Conservation (phyloP, 2,797 vertebrate species). For the Sebastes variabilis region DNA sequence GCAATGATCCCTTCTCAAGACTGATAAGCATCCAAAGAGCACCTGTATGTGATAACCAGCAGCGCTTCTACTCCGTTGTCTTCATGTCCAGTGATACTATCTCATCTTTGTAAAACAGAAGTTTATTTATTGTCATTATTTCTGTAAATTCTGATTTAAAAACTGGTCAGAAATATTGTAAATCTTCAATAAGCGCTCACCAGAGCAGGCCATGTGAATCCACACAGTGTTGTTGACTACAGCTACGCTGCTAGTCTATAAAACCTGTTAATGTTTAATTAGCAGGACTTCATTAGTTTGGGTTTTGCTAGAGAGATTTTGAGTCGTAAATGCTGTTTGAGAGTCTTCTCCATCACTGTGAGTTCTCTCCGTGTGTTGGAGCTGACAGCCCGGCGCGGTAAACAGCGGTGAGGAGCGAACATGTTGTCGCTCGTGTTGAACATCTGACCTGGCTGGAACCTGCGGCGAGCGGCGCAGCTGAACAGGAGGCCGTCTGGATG, state of each 20-base stretch:
- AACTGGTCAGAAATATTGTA: neutral
- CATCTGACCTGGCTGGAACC: constrained; percentile 94
- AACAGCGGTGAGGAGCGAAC: constrained; percentile 75
- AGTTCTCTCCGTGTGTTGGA: neutral
- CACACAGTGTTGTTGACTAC: neutral
- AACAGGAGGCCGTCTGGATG: constrained; percentile 88
- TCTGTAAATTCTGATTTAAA: neutral
- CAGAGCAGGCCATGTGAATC: neutral
- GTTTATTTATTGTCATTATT: neutral
- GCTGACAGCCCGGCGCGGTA: constrained; percentile 39
- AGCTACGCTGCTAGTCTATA: constrained; percentile 6
- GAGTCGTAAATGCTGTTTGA: neutral
- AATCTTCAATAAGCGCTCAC: neutral
- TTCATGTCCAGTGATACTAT: rapidly evolving
- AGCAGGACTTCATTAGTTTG: constrained; percentile 39
- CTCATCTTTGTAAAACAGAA: neutral
- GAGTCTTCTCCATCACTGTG: neutral
- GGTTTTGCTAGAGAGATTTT: constrained; percentile 14
- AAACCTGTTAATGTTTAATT: constrained; percentile 41
- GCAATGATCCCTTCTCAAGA: no score
- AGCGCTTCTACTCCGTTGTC: neutral
- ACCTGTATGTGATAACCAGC: no score
- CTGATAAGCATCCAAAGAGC: no score
- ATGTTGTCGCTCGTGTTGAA: constrained; percentile 78
- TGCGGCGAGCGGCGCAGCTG: constrained; percentile 80